Evolutionary conservation across 2,797 vertebrate species (phyloP).

Genomic region (Otolemur crassicaudatus): DNA sequence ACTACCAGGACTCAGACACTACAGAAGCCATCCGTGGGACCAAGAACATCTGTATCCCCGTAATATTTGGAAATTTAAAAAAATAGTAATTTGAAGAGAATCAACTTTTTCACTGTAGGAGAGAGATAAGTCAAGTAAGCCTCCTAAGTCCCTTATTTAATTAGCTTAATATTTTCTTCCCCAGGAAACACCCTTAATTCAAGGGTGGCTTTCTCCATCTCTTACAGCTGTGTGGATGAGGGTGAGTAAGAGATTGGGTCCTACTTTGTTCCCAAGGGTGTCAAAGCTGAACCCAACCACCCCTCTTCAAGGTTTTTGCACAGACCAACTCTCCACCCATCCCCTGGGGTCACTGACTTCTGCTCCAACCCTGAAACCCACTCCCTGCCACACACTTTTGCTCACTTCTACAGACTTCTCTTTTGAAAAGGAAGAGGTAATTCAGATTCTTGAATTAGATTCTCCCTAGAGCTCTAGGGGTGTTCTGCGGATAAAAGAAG

Average conservation of each 20-base stretch:
- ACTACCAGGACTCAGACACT: too few relatives aligned
- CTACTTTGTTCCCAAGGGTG: background rate
- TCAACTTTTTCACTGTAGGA: background rate
- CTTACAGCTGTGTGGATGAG: background rate
- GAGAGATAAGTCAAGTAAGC: background rate
- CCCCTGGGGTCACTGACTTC: too few relatives aligned
- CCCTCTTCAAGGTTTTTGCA: background rate
- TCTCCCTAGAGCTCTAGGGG: background rate
- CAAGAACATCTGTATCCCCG: too few relatives aligned
- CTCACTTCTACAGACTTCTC: background rate
- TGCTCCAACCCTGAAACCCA: background rate
- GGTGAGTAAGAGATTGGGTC: background rate
- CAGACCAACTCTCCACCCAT: background rate
- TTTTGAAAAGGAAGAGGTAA: background rate
- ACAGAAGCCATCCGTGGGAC: too few relatives aligned
- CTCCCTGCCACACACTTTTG: background rate
- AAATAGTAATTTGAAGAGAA: background rate
- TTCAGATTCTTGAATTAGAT: background rate
- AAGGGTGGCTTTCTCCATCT: background rate
- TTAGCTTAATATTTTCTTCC: background rate
- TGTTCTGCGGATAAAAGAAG: background rate
- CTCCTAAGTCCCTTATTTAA: background rate
- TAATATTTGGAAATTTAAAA: too few relatives aligned
- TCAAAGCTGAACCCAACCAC: background rate
- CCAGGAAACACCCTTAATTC: background rate